phyloP scores from a whole-genome alignment of 2,797 vertebrate species.

The Linurgus olivaceus region DNA sequence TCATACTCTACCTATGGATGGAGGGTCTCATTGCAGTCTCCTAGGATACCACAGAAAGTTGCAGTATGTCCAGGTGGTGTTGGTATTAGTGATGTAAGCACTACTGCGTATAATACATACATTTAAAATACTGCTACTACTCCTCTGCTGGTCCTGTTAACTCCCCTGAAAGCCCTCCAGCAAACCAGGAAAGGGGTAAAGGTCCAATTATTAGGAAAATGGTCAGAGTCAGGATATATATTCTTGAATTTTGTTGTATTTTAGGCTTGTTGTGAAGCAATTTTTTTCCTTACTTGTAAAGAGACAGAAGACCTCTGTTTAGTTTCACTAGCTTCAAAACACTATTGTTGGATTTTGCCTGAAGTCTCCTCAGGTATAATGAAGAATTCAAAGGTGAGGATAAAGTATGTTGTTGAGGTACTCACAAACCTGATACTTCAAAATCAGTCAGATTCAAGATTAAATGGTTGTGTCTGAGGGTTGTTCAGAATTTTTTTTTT shows the following conservation, averaged over 20 bases:
- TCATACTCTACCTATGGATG: background rate
- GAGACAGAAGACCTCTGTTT: background rate
- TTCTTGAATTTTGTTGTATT: background rate
- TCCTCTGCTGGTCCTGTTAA: background rate
- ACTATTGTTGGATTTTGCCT: background rate
- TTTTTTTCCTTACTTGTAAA: background rate
- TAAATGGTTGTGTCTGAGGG: background rate
- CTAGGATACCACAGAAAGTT: background rate
- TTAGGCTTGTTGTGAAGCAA: fast-evolving
- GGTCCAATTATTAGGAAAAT: background rate
- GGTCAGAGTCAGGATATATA: background rate
- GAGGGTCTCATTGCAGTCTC: background rate
- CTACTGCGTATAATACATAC: background rate
- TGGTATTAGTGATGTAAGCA: background rate
- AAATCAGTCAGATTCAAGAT: background rate
- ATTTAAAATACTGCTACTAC: background rate
- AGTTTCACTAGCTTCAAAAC: background rate
- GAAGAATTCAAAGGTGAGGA: background rate
- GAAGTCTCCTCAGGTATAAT: background rate
- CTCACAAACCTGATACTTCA: background rate
- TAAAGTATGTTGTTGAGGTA: background rate
- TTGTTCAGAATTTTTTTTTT: background rate
- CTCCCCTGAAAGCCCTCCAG: background rate
- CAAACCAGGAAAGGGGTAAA: fast-evolving
- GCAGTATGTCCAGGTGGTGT: background rate